Base-by-base conservation (phyloP, 2,888 invertebrate genomes). In the Netelia virgata region DNA sequence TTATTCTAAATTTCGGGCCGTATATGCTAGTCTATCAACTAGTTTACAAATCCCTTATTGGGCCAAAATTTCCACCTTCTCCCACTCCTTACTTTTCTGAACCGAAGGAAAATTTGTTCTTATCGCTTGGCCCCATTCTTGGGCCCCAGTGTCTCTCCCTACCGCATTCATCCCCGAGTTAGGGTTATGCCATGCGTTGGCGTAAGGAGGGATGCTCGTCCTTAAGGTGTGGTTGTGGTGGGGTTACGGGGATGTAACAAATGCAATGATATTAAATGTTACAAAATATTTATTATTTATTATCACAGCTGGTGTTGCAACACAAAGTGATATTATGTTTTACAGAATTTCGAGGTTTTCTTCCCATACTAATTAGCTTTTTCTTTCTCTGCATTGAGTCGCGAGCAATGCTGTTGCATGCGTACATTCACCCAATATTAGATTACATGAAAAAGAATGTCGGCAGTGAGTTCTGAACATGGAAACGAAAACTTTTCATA, bases 401-500 rank as follows among this genome's bases (percentile, higher is more conserved):
- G 53, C 16, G 53, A 53, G 36, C 20, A 82, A 43, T 72, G 63
- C 20, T 82, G 81, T 16, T 75, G 75, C 69, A 75, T 82, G 36
- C 81, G 41, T 59, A 57, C 69, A 43, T 61, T 61, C 18, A 76
- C 70, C 18, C 55, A 82, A 18, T 50, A 70, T 55, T 82, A 76
- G 5, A 55, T 76, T 6, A 76, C 53, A 36, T 74, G 74, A n/a
- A 74, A 74, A 63, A 74, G 63, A 9, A 74, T 50, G 10, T 74
- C 36, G 18, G 41, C 59, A 75, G 64, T 57, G 68, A 66, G 75
- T 53, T 41, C 3, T 36, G 43, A 28, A 55, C 76, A 82, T 43
- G 76, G 76, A 47, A 77, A 82, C n/a, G 76, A 69, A n/a, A 78
- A 63, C n/a, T 75, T 66, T n/a, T 61, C 78, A 53, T 78, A 77